A percentile compares a stretch with the other conserved stretches of the same genome.
Evolutionary conservation across 2,113 vertebrate species (phyloP).

Genomic region (Elephantulus edwardii): DNA sequence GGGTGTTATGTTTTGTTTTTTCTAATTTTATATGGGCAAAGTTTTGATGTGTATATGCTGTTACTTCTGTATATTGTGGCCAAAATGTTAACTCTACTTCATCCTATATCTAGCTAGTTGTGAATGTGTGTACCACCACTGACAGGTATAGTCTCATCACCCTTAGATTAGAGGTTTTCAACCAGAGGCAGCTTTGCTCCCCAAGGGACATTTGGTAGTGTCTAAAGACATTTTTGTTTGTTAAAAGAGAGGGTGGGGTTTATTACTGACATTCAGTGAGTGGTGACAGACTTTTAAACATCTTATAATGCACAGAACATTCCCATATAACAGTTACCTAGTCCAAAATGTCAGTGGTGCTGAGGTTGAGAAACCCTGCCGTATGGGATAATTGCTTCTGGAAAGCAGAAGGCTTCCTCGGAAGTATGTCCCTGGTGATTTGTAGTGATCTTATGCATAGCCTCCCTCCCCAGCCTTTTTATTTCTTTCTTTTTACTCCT

Average conservation of each 20-base stretch:
- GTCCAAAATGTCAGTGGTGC: conserved; percentile 5
- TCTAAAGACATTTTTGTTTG: conserved; percentile 48
- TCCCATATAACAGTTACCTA: background rate
- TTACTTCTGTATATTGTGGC: background rate
- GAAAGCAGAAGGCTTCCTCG: background rate
- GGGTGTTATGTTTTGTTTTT: background rate
- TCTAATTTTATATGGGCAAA: background rate
- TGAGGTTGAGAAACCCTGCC: conserved; percentile 41
- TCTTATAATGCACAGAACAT: background rate
- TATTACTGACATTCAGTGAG: conserved; percentile 18
- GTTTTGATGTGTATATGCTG: conserved; percentile 27
- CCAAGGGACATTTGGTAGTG: background rate
- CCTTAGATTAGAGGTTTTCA: conserved; percentile 27
- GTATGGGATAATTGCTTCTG: background rate
- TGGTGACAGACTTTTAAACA: conserved; percentile 15
- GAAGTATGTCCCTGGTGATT: background rate
- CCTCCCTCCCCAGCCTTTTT: background rate
- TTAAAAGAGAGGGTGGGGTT: background rate
- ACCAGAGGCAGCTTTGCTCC: background rate
- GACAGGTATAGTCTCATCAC: background rate
- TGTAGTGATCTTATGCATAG: background rate
- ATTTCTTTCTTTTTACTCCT: background rate
- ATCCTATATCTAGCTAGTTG: background rate
- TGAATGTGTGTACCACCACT: background rate
- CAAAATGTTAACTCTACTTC: background rate